phyloP scores from a whole-genome alignment of 2,888 invertebrate species.

The Lordiphosa fenestrarum region DNA sequence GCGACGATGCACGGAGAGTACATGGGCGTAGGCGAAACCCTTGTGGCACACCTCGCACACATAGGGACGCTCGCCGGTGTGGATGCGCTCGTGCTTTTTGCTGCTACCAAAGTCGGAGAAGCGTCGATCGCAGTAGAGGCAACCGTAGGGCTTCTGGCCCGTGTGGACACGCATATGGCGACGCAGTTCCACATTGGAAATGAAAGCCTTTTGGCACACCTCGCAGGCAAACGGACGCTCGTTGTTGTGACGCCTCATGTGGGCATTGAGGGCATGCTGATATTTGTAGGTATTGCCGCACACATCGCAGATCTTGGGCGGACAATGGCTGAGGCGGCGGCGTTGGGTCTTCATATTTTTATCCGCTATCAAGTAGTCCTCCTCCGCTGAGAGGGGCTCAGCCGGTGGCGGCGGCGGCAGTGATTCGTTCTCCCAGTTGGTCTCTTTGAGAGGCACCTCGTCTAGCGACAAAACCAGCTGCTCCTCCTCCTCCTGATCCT shows the following conservation, averaged over 20 bases:
- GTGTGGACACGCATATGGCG: conserved; percentile 80
- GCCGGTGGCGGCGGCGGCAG: not conserved
- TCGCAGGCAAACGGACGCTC: conserved; percentile 78
- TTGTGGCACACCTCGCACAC: conserved; percentile 77
- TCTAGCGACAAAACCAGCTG: conserved; percentile 15
- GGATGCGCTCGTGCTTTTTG: conserved; percentile 80
- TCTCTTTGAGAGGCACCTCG: conserved; percentile 7
- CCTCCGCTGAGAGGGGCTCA: not conserved
- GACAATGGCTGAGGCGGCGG: conserved; percentile 19
- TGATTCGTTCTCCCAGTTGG: conserved; percentile 6
- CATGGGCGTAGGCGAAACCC: conserved; percentile 79
- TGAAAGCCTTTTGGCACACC: conserved; percentile 79
- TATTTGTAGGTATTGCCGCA: conserved; percentile 80
- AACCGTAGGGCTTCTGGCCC: conserved; percentile 79
- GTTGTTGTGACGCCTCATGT: conserved; percentile 79
- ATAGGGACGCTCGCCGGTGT: conserved; percentile 79
- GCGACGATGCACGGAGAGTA: conserved; percentile 76
- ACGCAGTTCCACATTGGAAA: conserved; percentile 78
- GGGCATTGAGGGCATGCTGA: conserved; percentile 78
- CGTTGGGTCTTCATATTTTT: not conserved
- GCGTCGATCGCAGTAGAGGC: conserved; percentile 77
- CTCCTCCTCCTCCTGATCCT: conserved; percentile 3
- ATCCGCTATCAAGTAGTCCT: not conserved
- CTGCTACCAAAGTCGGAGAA: conserved; percentile 80
- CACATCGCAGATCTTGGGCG: conserved; percentile 78